Conservation (phyloP, 2,797 vertebrate genomes). For the Staurois parvus region DNA sequence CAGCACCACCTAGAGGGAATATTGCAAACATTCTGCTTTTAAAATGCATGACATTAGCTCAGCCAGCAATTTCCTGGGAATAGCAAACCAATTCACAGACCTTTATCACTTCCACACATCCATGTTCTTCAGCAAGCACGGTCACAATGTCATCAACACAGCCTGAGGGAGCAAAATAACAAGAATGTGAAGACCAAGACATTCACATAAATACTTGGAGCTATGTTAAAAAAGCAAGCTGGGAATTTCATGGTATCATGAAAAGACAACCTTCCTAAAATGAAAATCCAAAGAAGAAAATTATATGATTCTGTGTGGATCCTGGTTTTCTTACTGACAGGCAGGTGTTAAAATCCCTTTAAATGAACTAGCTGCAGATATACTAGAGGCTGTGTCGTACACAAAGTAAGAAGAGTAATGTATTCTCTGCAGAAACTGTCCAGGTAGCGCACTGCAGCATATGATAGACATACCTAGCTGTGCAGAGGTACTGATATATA, state of each 20-base stretch:
- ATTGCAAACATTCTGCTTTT: background rate
- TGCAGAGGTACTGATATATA: too few relatives aligned
- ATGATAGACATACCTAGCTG: too few relatives aligned
- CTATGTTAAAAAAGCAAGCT: constrained; percentile 18
- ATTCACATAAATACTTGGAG: constrained; percentile 2
- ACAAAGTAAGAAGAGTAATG: too few relatives aligned
- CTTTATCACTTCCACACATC: constrained; percentile 90
- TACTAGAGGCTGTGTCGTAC: too few relatives aligned
- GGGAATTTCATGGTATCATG: background rate
- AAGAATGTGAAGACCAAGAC: constrained; percentile 19
- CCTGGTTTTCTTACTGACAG: too few relatives aligned
- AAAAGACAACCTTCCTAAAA: background rate
- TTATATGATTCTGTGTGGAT: too few relatives aligned
- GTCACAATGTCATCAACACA: constrained; percentile 93
- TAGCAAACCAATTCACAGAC: constrained; percentile 72
- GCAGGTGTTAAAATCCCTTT: too few relatives aligned
- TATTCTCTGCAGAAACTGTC: too few relatives aligned
- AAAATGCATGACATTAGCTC: constrained; percentile 18
- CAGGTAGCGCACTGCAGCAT: too few relatives aligned
- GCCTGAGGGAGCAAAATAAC: constrained; percentile 74
- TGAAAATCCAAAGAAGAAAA: too few relatives aligned
- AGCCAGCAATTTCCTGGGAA: constrained; percentile 44
- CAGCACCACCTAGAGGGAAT: constrained; percentile 23
- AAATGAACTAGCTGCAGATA: too few relatives aligned
- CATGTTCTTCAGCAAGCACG: constrained; percentile 94